phyloP scores from a whole-genome alignment of 2,888 invertebrate genomes.

The Chaitophorus viminalis region DNA sequence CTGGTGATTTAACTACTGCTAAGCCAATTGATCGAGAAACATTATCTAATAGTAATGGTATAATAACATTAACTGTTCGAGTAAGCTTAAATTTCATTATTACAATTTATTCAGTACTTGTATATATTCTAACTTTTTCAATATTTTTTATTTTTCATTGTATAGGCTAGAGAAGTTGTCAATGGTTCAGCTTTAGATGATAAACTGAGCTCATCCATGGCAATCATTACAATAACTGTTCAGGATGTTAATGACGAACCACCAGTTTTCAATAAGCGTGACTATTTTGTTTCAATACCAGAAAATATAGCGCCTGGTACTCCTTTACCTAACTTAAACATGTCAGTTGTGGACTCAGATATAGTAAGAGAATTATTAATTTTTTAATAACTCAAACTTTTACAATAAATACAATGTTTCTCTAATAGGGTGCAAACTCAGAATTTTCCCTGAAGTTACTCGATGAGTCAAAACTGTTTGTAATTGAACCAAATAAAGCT shows the following conservation, averaged over 20 bases:
- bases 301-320: slow-evolving; percentile 86
- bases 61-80: slow-evolving; percentile 79
- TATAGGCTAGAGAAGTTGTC: slow-evolving; percentile 80
- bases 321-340: slow-evolving; percentile 82
- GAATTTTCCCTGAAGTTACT: slow-evolving; percentile 82
- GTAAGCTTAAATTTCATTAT: slow-evolving; percentile 68
- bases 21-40: slow-evolving; percentile 87
- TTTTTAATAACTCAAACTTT: neutral
- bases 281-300: slow-evolving; percentile 82
- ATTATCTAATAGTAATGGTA: slow-evolving; percentile 80
- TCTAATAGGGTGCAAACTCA: slow-evolving; percentile 81
- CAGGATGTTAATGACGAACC: slow-evolving; percentile 91
- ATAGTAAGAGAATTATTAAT: slow-evolving; percentile 72
- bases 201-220: slow-evolving; percentile 75
- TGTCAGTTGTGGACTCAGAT: slow-evolving; percentile 87
- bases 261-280: slow-evolving; percentile 82
- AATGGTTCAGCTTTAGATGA: slow-evolving; percentile 78
- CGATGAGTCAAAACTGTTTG: slow-evolving; percentile 84
- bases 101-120: neutral
- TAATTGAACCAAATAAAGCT: slow-evolving; percentile 83
- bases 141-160: slow-evolving; percentile 10
- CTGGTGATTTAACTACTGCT: slow-evolving; percentile 84
- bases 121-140: neutral
- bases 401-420: slow-evolving; percentile 54
- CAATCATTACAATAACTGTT: slow-evolving; percentile 83